phyloP scores from a whole-genome alignment of 2,113 vertebrate species.

The Hemibates koningsi region DNA sequence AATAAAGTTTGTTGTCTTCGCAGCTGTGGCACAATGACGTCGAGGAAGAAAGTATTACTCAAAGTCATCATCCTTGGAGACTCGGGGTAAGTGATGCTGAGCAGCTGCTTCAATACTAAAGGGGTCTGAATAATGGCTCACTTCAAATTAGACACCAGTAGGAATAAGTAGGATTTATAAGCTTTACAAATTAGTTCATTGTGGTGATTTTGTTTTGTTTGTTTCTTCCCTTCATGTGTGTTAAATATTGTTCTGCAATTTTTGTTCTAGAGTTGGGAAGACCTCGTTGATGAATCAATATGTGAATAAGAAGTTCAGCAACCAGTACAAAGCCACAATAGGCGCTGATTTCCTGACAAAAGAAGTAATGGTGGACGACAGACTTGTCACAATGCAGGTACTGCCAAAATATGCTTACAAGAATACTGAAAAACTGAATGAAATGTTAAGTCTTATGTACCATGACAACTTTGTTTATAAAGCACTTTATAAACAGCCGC shows the following conservation, averaged over 20 bases:
- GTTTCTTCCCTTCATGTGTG: not conserved
- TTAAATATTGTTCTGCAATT: not conserved
- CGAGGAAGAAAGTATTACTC: constrained; percentile 74
- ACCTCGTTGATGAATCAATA: constrained; percentile 98
- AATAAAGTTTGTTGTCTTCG: not conserved
- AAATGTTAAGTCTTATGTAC: not conserved
- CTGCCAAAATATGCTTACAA: not conserved
- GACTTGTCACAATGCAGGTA: constrained; percentile 98
- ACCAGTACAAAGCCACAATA: constrained; percentile 98
- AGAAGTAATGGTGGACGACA: constrained; percentile 98
- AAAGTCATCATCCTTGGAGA: constrained; percentile 75
- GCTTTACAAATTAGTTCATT: not conserved
- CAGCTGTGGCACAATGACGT: constrained; percentile 65
- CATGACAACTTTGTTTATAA: not conserved
- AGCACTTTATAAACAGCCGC: not conserved
- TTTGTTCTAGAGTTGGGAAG: constrained; percentile 82
- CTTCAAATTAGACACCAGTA: not conserved
- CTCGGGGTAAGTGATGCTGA: constrained; percentile 60
- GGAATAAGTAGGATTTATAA: not conserved
- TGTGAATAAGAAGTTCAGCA: constrained; percentile 98
- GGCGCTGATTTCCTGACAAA: constrained; percentile 95
- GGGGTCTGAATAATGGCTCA: not conserved
- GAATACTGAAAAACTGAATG: not conserved
- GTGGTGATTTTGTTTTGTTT: not conserved
- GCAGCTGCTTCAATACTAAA: not conserved